Evolutionary conservation across 2,888 invertebrate genomes (phyloP), one percentile per base, ranked within the genome.

Genomic region (Apamea anceps): DNA sequence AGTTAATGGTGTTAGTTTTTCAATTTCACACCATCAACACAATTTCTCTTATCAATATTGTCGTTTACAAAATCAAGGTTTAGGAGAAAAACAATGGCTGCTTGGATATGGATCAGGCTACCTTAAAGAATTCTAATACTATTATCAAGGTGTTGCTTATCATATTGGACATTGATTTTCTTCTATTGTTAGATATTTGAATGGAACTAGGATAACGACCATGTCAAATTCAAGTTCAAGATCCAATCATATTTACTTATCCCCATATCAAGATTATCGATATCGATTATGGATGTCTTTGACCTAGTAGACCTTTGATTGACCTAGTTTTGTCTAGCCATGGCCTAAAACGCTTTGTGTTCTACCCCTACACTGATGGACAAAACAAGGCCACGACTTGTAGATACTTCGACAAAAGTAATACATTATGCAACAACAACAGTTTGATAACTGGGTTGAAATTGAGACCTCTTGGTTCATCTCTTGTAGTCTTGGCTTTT

Each of bases 1-100:
- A 71, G 54, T n/a, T 79, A 75, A 84, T 79, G 21, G 57, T 71
- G n/a, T 62, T 57, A 0, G 37, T 65, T 75, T 75, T 79, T 79
- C 48, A 37, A 87, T 87, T 87, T 87, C 67, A 87, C 62, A 62
- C 75, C 28, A 62, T 73, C 21, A 37, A 32, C 63, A 42, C 57
- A 71, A 60, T 63, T 60, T 72, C 63, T 57, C 74, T 86, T 78
- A 86, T 83, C 66, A 18, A 71, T 2, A 48, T 32, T 42, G 13
- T 13, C 45, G 51, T 65, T 75, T 32, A 68, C 10, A 76, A 60
- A 42, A 48, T 63, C 32, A 73, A 80, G 57, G 63, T 68, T 63
- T 57, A 15, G 2, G 10, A 72, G n/a, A n/a, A 67, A 32, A 67
- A 83, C 81, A 83, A 81, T 74, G 10, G 66, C 37, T 71, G 25